phyloP scores from a whole-genome alignment of 92 coral and sea anemone genomes.

The Porites divaricata region DNA sequence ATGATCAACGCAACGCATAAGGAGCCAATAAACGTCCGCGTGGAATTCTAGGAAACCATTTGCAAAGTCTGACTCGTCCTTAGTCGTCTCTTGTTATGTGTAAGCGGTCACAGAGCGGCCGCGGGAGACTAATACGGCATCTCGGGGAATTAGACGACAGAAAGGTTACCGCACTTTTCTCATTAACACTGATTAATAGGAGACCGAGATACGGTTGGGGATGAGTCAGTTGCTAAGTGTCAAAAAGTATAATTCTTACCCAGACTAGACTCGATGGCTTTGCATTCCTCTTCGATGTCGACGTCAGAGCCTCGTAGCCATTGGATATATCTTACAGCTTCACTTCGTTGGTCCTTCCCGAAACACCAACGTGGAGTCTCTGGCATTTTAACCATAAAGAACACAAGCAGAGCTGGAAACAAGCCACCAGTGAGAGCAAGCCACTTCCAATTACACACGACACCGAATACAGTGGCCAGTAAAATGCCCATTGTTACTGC shows the following conservation, averaged over 20 bases:
- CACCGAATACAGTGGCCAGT: conserved; percentile 65
- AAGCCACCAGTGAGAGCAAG: conserved; percentile 83
- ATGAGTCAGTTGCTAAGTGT: too few species aligned
- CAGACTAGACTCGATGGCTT: conserved; percentile 73
- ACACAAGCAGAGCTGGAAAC: conserved; percentile 67
- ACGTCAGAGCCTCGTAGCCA: conserved; percentile 78
- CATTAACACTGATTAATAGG: too few species aligned
- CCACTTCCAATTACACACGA: conserved; percentile 77
- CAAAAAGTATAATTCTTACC: conserved; percentile 41
- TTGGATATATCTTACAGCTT: conserved; percentile 69
- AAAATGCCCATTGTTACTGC: conserved; percentile 81
- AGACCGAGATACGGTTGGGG: too few species aligned
- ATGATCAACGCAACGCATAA: too few species aligned
- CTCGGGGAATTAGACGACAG: too few species aligned
- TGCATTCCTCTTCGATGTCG: conserved; percentile 78
- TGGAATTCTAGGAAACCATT: too few species aligned
- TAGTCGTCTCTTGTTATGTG: too few species aligned
- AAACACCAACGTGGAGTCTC: conserved; percentile 95
- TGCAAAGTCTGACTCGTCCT: too few species aligned
- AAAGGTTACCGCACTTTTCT: too few species aligned
- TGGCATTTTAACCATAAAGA: conserved; percentile 84
- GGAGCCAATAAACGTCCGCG: too few species aligned
- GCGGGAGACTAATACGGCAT: too few species aligned
- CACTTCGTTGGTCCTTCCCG: conserved; percentile 68
- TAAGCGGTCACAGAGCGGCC: too few species aligned